These are phyloP conservation scores for Thunnus thynnus DNA, from an alignment of 2,113 vertebrate genomes.

Conservation along the genomic window DNA sequence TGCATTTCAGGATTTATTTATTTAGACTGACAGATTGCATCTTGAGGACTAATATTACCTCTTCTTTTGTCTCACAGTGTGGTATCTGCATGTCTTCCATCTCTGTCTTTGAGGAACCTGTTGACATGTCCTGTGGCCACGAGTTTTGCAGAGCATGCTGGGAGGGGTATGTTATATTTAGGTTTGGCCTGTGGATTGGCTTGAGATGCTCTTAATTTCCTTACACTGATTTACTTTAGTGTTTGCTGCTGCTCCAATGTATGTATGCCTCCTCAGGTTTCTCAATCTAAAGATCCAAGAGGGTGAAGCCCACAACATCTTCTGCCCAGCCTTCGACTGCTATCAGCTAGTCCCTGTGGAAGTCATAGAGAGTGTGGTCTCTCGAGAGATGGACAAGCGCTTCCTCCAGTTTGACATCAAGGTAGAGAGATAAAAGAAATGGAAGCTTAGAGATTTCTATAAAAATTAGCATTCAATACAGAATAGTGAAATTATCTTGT, in stretches of 20 bases:
- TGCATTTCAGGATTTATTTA: neutral
- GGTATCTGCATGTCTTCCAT: conserved; percentile 98
- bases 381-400: conserved; percentile 98
- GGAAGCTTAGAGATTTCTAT: neutral
- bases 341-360: conserved; percentile 99
- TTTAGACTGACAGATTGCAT: neutral
- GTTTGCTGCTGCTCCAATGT: conserved; percentile 17
- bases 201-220: neutral
- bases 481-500: neutral
- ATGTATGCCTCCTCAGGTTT: conserved; percentile 85
- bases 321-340: conserved; percentile 97
- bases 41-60: conserved; percentile 2
- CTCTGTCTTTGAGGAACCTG: conserved; percentile 96
- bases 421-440: conserved; percentile 79
- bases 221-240: neutral
- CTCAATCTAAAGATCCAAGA: conserved; percentile 99
- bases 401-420: conserved; percentile 99
- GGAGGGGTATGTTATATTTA: conserved; percentile 91
- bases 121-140: conserved; percentile 97
- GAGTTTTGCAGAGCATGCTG: conserved; percentile 98
- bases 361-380: conserved; percentile 98
- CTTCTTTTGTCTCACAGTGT: conserved; percentile 85
- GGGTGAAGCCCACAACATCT: conserved; percentile 99
- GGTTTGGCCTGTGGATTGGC: neutral
- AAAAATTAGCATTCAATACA: neutral